Evolutionary conservation across 2,797 vertebrate species (phyloP).

Genomic region (Cyprinella venusta): DNA sequence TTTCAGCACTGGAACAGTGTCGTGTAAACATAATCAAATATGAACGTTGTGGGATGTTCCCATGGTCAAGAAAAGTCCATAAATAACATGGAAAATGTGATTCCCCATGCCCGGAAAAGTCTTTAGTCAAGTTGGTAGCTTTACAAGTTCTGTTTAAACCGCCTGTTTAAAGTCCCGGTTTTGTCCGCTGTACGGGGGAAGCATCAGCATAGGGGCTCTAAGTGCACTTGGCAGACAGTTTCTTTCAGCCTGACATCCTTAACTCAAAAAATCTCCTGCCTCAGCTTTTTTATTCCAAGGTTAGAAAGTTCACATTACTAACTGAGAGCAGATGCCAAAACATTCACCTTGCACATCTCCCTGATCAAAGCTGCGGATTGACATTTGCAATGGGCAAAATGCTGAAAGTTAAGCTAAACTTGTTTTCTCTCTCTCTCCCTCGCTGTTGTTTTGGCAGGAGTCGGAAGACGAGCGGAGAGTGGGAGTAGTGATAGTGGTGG

Average conservation of each 20-base stretch:
- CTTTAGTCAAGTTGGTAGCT: background rate
- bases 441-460: slow-evolving; percentile 74
- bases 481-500: slow-evolving; percentile 74
- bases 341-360: slow-evolving; percentile 72
- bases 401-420: slow-evolving; percentile 79
- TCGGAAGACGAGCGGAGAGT: slow-evolving; percentile 61
- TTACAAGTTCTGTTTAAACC: slow-evolving; percentile 5
- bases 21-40: background rate
- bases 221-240: slow-evolving; percentile 76
- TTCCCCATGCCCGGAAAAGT: background rate
- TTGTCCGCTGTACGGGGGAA: slow-evolving; percentile 65
- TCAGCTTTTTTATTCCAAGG: slow-evolving; percentile 72
- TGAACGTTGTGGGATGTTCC: background rate
- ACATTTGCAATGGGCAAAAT: slow-evolving; percentile 74
- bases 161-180: slow-evolving; percentile 57
- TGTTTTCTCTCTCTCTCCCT: slow-evolving; percentile 67
- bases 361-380: slow-evolving; percentile 76
- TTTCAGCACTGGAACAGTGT: slow-evolving; percentile 55
- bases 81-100: background rate
- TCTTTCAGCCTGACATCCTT: slow-evolving; percentile 76
- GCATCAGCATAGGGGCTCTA: slow-evolving; percentile 75
- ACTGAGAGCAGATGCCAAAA: slow-evolving; percentile 77
- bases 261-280: slow-evolving; percentile 74
- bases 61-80: slow-evolving; percentile 6
- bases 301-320: slow-evolving; percentile 78